phyloP scores from a whole-genome alignment of 2,113 vertebrate species.

The Thunnus thynnus region DNA sequence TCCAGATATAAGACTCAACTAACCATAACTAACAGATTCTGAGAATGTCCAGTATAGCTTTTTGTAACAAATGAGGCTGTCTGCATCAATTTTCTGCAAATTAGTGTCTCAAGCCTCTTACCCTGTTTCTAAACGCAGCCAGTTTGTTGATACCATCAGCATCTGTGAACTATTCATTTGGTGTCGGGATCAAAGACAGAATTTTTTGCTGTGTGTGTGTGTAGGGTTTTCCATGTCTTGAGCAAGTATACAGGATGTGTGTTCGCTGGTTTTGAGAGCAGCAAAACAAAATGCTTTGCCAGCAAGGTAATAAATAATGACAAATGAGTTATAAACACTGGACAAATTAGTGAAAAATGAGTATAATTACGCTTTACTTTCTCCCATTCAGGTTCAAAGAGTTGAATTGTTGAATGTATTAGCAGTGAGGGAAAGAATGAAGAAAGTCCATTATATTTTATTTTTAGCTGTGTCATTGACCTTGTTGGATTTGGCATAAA shows the following conservation, averaged over 20 bases:
- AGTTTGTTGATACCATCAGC: conserved; percentile 63
- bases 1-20: background rate
- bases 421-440: background rate
- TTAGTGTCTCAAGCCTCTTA: background rate
- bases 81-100: background rate
- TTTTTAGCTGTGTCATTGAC: background rate
- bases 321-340: background rate
- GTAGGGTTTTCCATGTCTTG: background rate
- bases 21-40: background rate
- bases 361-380: background rate
- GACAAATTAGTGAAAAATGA: background rate
- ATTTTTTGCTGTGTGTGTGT: conserved; percentile 9
- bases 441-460: background rate
- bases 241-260: conserved; percentile 42
- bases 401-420: background rate
- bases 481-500: background rate
- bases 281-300: conserved; percentile 31
- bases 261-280: conserved; percentile 52
- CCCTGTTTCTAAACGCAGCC: conserved; percentile 20
- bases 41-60: background rate
- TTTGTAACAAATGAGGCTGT: background rate
- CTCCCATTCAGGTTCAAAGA: conserved; percentile 18
- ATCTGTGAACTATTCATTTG: conserved; percentile 69
- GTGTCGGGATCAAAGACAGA: conserved; percentile 59
- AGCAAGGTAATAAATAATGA: conserved; percentile 7